Percentiles rank a stretch among this genome's conserved stretches.
These are phyloP conservation scores for Cephus cinctus DNA, from an alignment of 1,140 invertebrate species.

Conservation along the genomic window DNA sequence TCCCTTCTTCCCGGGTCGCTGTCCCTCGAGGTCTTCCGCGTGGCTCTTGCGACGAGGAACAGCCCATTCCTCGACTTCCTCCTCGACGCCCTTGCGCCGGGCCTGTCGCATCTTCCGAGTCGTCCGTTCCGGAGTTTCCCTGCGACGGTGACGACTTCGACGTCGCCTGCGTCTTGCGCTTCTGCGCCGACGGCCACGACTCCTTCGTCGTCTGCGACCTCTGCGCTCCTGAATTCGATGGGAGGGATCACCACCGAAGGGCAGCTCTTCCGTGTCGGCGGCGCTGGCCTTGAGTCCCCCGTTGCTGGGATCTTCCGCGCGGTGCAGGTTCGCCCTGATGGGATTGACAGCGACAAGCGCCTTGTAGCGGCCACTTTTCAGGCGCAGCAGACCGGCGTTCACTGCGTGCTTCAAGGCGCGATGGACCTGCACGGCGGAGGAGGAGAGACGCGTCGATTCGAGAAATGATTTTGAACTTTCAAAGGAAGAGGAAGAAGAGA, in stretches of 20 bases:
- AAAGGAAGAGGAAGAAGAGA: neutral
- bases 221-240: conserved; percentile 15
- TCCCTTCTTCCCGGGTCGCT: too few relatives aligned
- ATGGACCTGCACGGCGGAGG: conserved; percentile 38
- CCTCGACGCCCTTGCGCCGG: conserved; percentile 8
- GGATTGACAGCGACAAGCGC: conserved; percentile 22
- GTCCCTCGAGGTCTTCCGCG: neutral
- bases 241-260: neutral
- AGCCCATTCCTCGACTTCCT: conserved; percentile 1
- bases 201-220: conserved; percentile 6
- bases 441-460: too few relatives aligned
- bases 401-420: conserved; percentile 45
- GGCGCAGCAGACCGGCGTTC: conserved; percentile 38
- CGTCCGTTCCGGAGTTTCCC: conserved; percentile 3
- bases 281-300: too few relatives aligned
- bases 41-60: neutral
- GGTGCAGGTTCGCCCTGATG: conserved; percentile 5
- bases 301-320: conserved; percentile 13
- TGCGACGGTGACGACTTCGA: conserved; percentile 2
- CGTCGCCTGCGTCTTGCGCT: neutral
- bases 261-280: conserved; percentile 2
- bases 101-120: neutral
- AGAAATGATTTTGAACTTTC: neutral
- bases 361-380: conserved; percentile 43
- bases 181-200: neutral